phyloP scores from a whole-genome alignment of 2,888 invertebrate species.

The Drosophila koepferae region DNA sequence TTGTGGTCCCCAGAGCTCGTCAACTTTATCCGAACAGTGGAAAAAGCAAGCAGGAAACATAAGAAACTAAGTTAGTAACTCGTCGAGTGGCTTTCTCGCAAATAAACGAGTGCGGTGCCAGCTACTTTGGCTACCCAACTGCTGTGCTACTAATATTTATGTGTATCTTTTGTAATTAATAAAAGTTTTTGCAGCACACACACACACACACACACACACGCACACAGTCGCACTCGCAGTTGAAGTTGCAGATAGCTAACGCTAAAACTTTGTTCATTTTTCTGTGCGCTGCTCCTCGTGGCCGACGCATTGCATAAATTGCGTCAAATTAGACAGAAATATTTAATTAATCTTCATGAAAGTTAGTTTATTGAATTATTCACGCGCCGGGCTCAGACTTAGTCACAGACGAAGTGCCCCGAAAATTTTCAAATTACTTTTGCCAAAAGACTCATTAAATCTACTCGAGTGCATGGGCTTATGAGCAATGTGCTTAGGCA shows the following conservation, averaged over 20 bases:
- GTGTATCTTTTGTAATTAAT: slow-evolving; percentile 79
- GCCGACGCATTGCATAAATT: slow-evolving; percentile 70
- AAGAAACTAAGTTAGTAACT: slow-evolving; percentile 75
- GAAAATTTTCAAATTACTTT: slow-evolving; percentile 68
- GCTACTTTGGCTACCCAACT: slow-evolving; percentile 39
- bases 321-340: slow-evolving; percentile 80
- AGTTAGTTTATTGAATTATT: slow-evolving; percentile 78
- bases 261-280: slow-evolving; percentile 72
- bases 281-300: slow-evolving; percentile 28
- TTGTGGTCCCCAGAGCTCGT: slow-evolving; percentile 52
- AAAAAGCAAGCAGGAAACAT: slow-evolving; percentile 57
- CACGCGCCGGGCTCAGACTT: slow-evolving; percentile 43
- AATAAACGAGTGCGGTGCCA: slow-evolving; percentile 53
- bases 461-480: slow-evolving; percentile 33
- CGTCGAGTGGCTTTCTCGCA: slow-evolving; percentile 64
- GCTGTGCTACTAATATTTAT: slow-evolving; percentile 62
- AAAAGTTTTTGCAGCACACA: slow-evolving; percentile 67
- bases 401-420: slow-evolving; percentile 30
- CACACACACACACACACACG: slow-evolving; percentile 18
- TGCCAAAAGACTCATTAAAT: slow-evolving; percentile 68
- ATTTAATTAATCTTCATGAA: slow-evolving; percentile 78
- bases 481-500: slow-evolving; percentile 27
- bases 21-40: slow-evolving; percentile 54
- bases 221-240: background rate
- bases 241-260: slow-evolving; percentile 11